Evolutionary conservation across 2,888 invertebrate species (phyloP).

Genomic region (Drosophila picticornis): DNA sequence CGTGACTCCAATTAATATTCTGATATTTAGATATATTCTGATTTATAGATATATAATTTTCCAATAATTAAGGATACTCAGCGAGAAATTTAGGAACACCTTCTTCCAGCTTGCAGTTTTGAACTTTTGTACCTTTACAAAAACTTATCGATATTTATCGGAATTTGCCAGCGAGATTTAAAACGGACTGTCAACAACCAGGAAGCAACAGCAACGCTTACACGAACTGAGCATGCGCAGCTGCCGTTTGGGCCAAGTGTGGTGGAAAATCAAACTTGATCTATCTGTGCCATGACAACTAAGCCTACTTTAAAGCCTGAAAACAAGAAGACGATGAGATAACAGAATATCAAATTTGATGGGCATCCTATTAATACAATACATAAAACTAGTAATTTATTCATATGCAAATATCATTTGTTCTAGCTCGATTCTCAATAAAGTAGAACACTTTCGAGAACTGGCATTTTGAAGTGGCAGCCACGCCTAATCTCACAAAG

Average conservation of each 20-base stretch:
- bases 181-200: background rate
- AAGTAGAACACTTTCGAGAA: slow-evolving; percentile 52
- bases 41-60: too few species aligned
- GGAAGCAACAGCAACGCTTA: background rate
- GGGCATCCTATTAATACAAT: background rate
- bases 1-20: background rate
- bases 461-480: slow-evolving; percentile 13
- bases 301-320: background rate
- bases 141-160: background rate
- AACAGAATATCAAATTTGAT: background rate
- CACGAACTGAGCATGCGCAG: background rate
- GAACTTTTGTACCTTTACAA: background rate
- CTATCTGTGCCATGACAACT: background rate
- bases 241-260: background rate
- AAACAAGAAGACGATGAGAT: background rate
- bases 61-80: background rate
- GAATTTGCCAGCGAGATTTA: background rate
- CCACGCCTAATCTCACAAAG: slow-evolving; percentile 39
- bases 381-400: slow-evolving; percentile 15
- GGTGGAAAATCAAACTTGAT: background rate
- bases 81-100: background rate
- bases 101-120: background rate
- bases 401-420: slow-evolving; percentile 43
- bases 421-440: slow-evolving; percentile 6
- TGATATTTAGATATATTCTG: too few species aligned